Evolutionary conservation across 2,797 vertebrate genomes (phyloP).

Genomic region (Sylvilagus floridanus): DNA sequence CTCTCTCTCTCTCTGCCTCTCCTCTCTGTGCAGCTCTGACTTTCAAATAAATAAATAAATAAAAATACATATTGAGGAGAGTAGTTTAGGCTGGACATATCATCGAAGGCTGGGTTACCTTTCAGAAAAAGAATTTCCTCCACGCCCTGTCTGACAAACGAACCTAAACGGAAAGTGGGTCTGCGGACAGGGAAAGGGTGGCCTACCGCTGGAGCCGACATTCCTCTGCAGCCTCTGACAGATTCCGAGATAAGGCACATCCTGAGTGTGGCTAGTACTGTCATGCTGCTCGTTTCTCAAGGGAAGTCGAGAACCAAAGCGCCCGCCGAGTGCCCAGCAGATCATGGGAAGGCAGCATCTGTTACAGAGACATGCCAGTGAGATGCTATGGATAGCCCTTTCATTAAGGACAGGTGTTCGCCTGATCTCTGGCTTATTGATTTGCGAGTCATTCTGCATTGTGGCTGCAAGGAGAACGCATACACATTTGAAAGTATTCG

Average conservation of each 20-base stretch:
- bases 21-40: no score
- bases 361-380: not conserved
- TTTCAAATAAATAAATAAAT: not conserved
- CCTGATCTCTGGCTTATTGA: not conserved
- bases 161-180: conserved; percentile 35
- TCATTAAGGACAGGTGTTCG: conserved; percentile 8
- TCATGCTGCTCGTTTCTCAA: conserved; percentile 14
- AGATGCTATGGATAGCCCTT: not conserved
- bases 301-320: not conserved
- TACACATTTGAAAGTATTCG: conserved; percentile 27
- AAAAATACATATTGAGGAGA: conserved; percentile 37
- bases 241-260: conserved; percentile 60
- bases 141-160: not conserved
- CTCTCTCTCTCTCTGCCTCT: no score
- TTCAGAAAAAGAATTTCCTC: conserved; percentile 62
- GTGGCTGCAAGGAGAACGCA: not conserved
- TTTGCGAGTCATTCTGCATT: conserved; percentile 23
- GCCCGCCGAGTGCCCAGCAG: not conserved
- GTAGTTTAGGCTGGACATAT: conserved; percentile 14
- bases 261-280: not conserved
- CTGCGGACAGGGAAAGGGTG: not conserved
- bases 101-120: conserved; percentile 47
- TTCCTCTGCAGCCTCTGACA: conserved; percentile 48
- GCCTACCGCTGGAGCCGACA: not conserved
- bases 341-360: conserved; percentile 49